A percentile compares a stretch with the other conserved stretches of the same genome.
Evolutionary conservation across 2,113 vertebrate species (phyloP).

Genomic region (Xiphorhynchus elegans): DNA sequence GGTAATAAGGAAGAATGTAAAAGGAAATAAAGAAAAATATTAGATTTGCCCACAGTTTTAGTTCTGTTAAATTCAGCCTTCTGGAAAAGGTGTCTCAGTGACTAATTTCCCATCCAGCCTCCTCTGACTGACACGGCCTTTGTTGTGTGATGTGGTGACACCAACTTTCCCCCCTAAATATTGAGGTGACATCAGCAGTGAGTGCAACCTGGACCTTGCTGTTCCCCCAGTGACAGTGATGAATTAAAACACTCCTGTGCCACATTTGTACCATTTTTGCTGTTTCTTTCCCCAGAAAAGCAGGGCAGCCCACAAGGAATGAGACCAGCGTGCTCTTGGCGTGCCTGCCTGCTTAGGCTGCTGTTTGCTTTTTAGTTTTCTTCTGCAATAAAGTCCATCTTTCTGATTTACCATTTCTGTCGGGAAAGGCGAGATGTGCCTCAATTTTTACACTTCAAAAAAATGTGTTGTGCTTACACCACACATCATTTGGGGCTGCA

Average conservation of each 20-base stretch:
- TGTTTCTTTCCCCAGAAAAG: background rate
- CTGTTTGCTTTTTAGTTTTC: background rate
- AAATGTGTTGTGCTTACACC: background rate
- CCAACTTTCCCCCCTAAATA: background rate
- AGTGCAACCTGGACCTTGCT: background rate
- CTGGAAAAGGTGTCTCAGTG: background rate
- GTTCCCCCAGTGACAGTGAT: background rate
- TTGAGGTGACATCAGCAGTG: accelerated
- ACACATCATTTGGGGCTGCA: background rate
- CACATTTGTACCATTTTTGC: background rate
- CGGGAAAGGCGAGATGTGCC: background rate
- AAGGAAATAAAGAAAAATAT: background rate
- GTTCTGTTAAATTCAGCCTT: background rate
- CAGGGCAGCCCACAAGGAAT: background rate
- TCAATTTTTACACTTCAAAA: background rate
- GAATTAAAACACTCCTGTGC: background rate
- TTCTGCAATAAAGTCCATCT: background rate
- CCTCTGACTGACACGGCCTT: background rate
- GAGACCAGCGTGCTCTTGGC: background rate
- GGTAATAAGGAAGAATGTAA: background rate
- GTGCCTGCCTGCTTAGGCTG: background rate
- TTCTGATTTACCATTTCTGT: background rate
- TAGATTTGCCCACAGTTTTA: background rate
- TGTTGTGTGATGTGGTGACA: background rate
- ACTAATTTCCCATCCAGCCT: background rate